Percentiles rank a stretch among this genome's conserved stretches.
Conservation (phyloP, 1,140 invertebrate species). For the Trinorchestia longiramus region DNA sequence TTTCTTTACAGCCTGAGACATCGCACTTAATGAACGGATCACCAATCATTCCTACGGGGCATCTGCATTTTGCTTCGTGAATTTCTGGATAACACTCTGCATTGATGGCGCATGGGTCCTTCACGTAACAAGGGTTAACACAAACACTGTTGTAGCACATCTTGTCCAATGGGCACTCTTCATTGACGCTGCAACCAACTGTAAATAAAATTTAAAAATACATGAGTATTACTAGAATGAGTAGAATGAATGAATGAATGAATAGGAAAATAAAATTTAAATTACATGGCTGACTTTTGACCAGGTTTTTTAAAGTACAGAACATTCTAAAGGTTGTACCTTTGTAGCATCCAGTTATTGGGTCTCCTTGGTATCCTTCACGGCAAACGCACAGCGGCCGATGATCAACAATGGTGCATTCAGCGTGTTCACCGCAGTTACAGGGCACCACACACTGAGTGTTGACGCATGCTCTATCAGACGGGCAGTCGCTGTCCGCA, state of each 20-base stretch:
- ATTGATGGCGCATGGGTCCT: constrained; percentile 83
- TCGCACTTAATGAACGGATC: constrained; percentile 68
- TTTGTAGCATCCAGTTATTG: constrained; percentile 67
- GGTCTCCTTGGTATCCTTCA: constrained; percentile 69
- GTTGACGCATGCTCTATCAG: constrained; percentile 78
- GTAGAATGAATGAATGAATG: not conserved
- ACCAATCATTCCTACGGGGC: constrained; percentile 68
- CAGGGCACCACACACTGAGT: constrained; percentile 84
- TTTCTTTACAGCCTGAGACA: constrained; percentile 64
- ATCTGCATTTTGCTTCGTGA: constrained; percentile 73
- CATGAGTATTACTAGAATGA: not conserved
- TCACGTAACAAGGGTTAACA: constrained; percentile 81
- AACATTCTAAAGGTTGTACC: constrained; percentile 54
- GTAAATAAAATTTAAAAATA: constrained; percentile 39
- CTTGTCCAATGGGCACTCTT: constrained; percentile 81
- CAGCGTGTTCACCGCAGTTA: constrained; percentile 79
- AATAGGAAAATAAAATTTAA: not conserved
- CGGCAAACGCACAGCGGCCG: constrained; percentile 69
- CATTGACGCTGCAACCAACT: constrained; percentile 82
- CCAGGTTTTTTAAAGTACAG: not conserved
- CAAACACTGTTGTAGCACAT: constrained; percentile 87
- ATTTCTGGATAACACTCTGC: constrained; percentile 84
- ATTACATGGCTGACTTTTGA: not conserved
- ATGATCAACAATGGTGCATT: constrained; percentile 75
- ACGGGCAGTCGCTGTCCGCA: constrained; percentile 80